Evolutionary conservation across 2,888 invertebrate genomes (phyloP), one percentile per base, ranked within the genome.

Genomic region (Strigamia crassipes): DNA sequence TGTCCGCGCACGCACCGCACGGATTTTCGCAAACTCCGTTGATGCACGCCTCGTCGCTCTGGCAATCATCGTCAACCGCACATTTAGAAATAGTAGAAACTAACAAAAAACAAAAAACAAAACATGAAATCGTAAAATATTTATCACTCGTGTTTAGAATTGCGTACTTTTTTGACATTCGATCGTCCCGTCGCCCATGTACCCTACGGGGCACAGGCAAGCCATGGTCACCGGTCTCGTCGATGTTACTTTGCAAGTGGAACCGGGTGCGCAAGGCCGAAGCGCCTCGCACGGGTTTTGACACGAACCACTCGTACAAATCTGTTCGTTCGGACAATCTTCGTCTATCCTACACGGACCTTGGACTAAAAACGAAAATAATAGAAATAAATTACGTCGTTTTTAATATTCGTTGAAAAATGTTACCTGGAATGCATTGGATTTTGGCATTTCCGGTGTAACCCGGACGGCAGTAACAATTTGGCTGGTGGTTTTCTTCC

Each of bases 201-300:
- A 93, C 83, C 95, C 95, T 83, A 92, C 92, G 83, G 93, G 91
- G 87, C 96, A 96, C 86, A 94, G 92, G 87, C 96, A 96, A 83
- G 94, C 92, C 91, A 96, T 94, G 85, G 95, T 91, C 88, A 95
- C 91, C 8, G 96, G 96, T 84, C 95, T 88, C 0, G 95, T 94
- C 86, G 96, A 94, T 27, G 95, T 92, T 13, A 96, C 95, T 9
- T 92, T 91, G 87, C 96, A 96, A 84, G 92, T 91, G 0, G 96
- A 94, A n/a, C 42, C 80, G 4, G 80, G 79, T 13, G 81, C 84
- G 77, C 85, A 85, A 15, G 85, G 85, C 12, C 85, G 84, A 46
- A 92, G 91, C 0, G 84, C 84, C 9, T 89, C 87, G 87, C 96
- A 96, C 0, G 96, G 95, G 87, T 95, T 94, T 86, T 91, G 92